Percentiles rank a stretch among this genome's conserved stretches.
Conservation (phyloP, 92 coral and sea anemone species). For the Phymanthus crucifer region DNA sequence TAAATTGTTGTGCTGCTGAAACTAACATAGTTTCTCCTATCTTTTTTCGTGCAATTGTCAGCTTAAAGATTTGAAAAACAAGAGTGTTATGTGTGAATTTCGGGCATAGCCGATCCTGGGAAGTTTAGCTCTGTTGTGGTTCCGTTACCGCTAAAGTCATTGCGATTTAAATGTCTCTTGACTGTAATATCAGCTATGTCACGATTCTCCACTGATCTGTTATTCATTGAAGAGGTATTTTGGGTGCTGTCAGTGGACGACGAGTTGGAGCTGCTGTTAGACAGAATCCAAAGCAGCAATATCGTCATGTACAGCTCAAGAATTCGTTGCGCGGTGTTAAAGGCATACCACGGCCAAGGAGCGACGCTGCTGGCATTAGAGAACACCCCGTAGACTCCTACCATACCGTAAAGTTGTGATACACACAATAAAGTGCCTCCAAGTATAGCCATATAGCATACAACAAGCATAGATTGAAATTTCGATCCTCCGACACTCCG, state of each 20-base stretch:
- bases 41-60: too few relatives aligned
- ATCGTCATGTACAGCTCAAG: constrained; percentile 64
- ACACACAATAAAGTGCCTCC: constrained; percentile 63
- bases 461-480: constrained; percentile 51
- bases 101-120: background rate
- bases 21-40: too few relatives aligned
- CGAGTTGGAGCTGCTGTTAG: constrained; percentile 5
- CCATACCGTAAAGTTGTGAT: constrained; percentile 65
- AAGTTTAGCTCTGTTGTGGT: background rate
- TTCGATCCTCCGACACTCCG: constrained; percentile 33
- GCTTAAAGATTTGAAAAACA: too few relatives aligned
- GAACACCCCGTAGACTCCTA: constrained; percentile 66
- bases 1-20: too few relatives aligned
- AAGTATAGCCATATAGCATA: constrained; percentile 57
- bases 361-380: constrained; percentile 46
- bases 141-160: background rate
- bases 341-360: constrained; percentile 83
- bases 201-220: background rate
- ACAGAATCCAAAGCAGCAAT: constrained; percentile 33
- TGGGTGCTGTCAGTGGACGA: background rate
- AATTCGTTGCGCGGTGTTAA: constrained; percentile 55
- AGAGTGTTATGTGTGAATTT: too few relatives aligned
- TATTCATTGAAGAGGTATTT: background rate
- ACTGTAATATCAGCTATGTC: background rate
- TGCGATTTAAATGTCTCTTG: background rate